phyloP scores from a whole-genome alignment of 2,888 invertebrate genomes.

The Diadegma fenestrale region DNA sequence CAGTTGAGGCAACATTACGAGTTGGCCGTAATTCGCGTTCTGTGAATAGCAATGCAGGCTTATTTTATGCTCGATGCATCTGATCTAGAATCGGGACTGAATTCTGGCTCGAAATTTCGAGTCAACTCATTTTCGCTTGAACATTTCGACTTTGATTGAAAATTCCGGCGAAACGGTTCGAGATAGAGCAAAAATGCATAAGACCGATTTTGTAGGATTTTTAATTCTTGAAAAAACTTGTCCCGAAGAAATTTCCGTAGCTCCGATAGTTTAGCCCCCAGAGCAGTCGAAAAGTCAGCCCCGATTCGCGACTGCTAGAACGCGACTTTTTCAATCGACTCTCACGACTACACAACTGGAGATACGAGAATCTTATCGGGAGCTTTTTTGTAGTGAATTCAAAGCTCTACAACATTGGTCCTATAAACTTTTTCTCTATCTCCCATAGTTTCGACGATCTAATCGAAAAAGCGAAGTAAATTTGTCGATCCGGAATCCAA shows the following conservation, averaged over 20 bases:
- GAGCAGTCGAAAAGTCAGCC: not conserved
- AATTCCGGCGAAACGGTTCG: not conserved
- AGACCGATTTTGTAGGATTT: not conserved
- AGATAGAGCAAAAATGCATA: not conserved
- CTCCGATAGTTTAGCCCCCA: not conserved
- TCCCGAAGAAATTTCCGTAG: not conserved
- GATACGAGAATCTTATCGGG: not conserved
- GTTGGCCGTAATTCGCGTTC: constrained; percentile 86
- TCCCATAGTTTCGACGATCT: not conserved
- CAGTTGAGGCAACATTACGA: constrained; percentile 89
- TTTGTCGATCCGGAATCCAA: not conserved
- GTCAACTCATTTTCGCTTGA: no score
- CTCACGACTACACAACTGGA: not conserved
- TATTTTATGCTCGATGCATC: not conserved
- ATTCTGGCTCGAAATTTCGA: not conserved
- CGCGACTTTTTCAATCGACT: not conserved
- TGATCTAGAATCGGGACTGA: not conserved
- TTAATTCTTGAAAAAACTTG: not conserved
- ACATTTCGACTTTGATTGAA: not conserved
- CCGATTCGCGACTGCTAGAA: no score
- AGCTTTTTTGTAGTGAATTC: not conserved
- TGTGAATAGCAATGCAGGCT: constrained; percentile 74
- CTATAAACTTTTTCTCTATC: not conserved
- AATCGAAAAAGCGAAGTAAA: not conserved
- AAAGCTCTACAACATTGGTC: not conserved